Percentiles rank a stretch among this genome's conserved stretches.
Conservation (phyloP, 2,797 vertebrate species). For the Crenichthys baileyi region DNA sequence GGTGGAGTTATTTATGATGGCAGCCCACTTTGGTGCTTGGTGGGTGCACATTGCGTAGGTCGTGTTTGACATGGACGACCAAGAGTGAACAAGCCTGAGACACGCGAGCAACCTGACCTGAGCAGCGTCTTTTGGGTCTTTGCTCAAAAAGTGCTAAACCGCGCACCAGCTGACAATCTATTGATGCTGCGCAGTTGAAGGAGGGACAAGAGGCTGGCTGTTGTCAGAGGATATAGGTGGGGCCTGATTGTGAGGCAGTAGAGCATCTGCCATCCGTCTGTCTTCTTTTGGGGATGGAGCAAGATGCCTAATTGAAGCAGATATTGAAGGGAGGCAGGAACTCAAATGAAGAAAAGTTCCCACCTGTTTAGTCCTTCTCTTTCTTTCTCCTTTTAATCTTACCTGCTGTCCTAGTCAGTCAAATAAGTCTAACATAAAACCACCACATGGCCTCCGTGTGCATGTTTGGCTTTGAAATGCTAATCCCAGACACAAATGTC, state of each 20-base stretch:
- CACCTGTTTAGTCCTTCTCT: conserved; percentile 68
- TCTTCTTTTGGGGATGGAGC: conserved; percentile 39
- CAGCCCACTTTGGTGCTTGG: conserved; percentile 68
- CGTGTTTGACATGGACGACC: conserved; percentile 81
- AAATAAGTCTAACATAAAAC: conserved; percentile 45
- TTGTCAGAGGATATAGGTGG: conserved; percentile 53
- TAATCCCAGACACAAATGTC: conserved; percentile 78
- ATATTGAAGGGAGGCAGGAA: conserved; percentile 43
- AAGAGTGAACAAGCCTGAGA: conserved; percentile 78
- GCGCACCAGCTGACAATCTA: conserved; percentile 42
- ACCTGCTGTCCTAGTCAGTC: conserved; percentile 54
- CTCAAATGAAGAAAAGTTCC: conserved; percentile 55
- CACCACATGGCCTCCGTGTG: conserved; percentile 55
- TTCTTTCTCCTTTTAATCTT: conserved; percentile 64
- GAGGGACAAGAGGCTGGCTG: conserved; percentile 39
- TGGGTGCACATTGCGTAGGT: conserved; percentile 69
- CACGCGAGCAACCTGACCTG: conserved; percentile 66
- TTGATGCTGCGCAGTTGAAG: conserved; percentile 40
- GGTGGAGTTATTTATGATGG: conserved; percentile 81
- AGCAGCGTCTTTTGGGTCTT: conserved; percentile 65
- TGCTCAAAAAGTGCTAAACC: conserved; percentile 64
- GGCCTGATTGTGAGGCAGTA: conserved; percentile 63
- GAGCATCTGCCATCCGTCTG: conserved; percentile 59
- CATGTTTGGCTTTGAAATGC: conserved; percentile 79
- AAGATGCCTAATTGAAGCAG: conserved; percentile 36